Percentiles rank a stretch among this genome's conserved stretches.
phyloP scores from a whole-genome alignment of 1,140 invertebrate genomes.

The Globodera rostochiensis region DNA sequence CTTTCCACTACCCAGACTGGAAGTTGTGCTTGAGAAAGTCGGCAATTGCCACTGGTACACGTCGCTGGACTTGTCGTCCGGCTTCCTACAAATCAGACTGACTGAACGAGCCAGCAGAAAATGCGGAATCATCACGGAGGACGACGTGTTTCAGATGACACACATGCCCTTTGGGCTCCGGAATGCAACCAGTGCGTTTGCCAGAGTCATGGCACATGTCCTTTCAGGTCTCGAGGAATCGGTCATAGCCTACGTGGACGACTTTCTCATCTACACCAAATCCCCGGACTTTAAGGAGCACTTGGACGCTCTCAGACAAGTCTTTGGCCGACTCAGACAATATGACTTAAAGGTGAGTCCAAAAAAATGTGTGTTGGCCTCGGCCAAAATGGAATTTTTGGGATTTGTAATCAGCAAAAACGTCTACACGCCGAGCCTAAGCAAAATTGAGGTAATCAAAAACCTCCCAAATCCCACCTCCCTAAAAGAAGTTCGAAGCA shows the following conservation, averaged over 20 bases:
- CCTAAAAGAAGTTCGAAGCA: neutral
- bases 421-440: conserved; percentile 1
- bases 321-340: neutral
- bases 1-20: conserved; percentile 67
- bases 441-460: conserved; percentile 4
- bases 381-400: conserved; percentile 5
- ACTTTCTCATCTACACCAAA: neutral
- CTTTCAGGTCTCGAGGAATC: neutral
- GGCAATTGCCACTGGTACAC: conserved; percentile 9
- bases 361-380: conserved; percentile 7
- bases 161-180: neutral
- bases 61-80: conserved; percentile 8
- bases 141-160: conserved; percentile 2
- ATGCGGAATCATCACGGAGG: conserved; percentile 19
- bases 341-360: conserved; percentile 8
- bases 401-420: neutral
- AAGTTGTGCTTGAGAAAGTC: neutral
- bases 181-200: neutral
- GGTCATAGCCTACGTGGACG: no score
- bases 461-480: neutral
- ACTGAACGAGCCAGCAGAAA: conserved; percentile 3
- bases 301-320: neutral
- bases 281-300: neutral
- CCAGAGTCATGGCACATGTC: conserved; percentile 1
- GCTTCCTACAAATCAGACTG: conserved; percentile 13